Percentiles rank a stretch among this genome's conserved stretches.
Evolutionary conservation across 2,113 vertebrate species (phyloP).

Genomic region (Silurus glanis): DNA sequence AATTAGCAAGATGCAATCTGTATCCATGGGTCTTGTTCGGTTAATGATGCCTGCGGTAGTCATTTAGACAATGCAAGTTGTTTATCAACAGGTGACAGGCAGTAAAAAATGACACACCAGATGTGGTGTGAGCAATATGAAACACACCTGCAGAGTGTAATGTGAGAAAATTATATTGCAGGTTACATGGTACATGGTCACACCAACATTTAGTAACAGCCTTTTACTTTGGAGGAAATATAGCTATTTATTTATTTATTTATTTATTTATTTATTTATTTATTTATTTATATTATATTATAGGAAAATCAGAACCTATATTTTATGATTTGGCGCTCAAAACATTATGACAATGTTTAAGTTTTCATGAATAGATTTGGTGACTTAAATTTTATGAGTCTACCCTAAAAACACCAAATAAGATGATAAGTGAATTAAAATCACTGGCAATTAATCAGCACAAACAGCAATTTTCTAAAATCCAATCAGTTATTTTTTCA

Average conservation of each 20-base stretch:
- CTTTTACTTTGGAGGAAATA: neutral
- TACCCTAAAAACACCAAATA: neutral
- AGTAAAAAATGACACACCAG: constrained; percentile 24
- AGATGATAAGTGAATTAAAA: neutral
- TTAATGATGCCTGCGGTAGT: neutral
- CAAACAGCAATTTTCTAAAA: neutral
- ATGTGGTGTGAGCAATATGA: constrained; percentile 50
- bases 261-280: no score
- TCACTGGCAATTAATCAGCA: constrained; percentile 23
- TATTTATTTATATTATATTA: no score
- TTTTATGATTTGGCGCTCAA: neutral
- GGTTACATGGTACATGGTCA: constrained; percentile 31
- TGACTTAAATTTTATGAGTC: neutral
- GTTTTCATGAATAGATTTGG: neutral
- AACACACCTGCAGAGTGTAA: constrained; percentile 49
- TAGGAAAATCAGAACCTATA: neutral
- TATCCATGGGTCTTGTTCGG: neutral
- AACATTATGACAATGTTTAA: neutral
- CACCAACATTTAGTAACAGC: constrained; percentile 35
- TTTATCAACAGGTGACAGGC: constrained; percentile 19
- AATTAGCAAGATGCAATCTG: neutral
- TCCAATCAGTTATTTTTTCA: neutral
- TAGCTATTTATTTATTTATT: neutral
- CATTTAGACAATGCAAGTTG: neutral
- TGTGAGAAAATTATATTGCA: constrained; percentile 40